Evolutionary conservation across 2,888 invertebrate genomes (phyloP), one percentile per base, ranked within the genome.

Genomic region (Oscheius sp.): DNA sequence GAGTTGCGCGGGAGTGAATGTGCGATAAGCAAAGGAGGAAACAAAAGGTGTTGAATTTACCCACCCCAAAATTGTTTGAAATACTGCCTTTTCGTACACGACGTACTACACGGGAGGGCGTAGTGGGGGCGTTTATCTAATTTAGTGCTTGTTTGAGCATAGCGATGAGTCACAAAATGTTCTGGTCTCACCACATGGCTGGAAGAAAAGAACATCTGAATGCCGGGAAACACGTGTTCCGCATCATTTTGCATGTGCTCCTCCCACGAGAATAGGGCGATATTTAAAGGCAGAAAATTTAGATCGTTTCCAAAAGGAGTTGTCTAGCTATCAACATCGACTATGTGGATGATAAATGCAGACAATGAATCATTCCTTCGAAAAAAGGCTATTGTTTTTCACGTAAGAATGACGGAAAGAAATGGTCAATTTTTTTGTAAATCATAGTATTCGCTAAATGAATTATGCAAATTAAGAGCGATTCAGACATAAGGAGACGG

Each of bases 131-230:
- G 59, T 59, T 59, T 59, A 44, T 59, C 59, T 44, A 59, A 59
- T 44, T 59, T 59, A 44, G 59, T 26, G 41, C 44, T 38, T 59
- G 59, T 59, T 59, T 59, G 59, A 59, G 59, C 59, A n/a, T n/a
- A 59, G 44, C 44, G 44, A 59, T 59, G 59, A 59, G 44, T 59
- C 59, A 59, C 17, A 14, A 17, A 41, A 59, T 14, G 59, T 57
- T 54, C 38, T 41, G 44, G 59, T 44, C 28, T 41, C 59, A 54
- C 44, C 59, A 59, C 59, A 59, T 59, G 59, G 59, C 41, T n/a
- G 41, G 33, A n/a, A n/a, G n/a, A n/a, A 41, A 59, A 56, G 59
- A 59, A 59, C 59, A 41, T 59, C 59, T 59, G 59, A 59, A 59
- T 59, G 59, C 44, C 44, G 24, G 20, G 59, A 26, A 59, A 59